These are phyloP conservation scores for Drosophila mulleri DNA, from an alignment of 2,888 invertebrate genomes.

Conservation along the genomic window DNA sequence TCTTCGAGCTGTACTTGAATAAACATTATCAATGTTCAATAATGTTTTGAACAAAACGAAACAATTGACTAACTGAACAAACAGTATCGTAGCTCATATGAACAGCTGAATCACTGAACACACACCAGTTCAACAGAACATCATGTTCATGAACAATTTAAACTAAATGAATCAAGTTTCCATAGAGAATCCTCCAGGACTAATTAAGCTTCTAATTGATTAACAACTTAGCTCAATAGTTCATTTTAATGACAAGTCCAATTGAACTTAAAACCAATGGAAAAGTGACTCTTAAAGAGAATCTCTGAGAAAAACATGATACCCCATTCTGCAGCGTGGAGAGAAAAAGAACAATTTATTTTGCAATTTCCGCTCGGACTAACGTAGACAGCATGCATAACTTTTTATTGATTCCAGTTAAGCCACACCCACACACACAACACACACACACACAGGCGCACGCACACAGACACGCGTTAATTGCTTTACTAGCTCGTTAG, in stretches of 20 bases:
- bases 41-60: too few species aligned
- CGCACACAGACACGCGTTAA: slow-evolving; percentile 48
- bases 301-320: neutral
- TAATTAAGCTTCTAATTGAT: neutral
- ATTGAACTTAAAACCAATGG: neutral
- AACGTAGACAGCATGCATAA: slow-evolving; percentile 26
- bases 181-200: neutral
- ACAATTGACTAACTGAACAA: too few species aligned
- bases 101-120: neutral
- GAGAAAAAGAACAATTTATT: slow-evolving; percentile 37
- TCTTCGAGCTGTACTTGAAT: neutral
- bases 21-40: too few species aligned
- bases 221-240: neutral
- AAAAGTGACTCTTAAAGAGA: neutral
- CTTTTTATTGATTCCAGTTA: slow-evolving; percentile 59
- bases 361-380: slow-evolving; percentile 67
- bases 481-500: slow-evolving; percentile 76
- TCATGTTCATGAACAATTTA: neutral
- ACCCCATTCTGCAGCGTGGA: neutral
- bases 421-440: slow-evolving; percentile 21
- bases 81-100: too few species aligned
- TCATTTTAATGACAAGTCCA: neutral
- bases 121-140: neutral
- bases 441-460: slow-evolving; percentile 13
- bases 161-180: neutral